Evolutionary conservation across 2,113 vertebrate genomes (phyloP).

Genomic region (Machaerirhynchus nigripectus): DNA sequence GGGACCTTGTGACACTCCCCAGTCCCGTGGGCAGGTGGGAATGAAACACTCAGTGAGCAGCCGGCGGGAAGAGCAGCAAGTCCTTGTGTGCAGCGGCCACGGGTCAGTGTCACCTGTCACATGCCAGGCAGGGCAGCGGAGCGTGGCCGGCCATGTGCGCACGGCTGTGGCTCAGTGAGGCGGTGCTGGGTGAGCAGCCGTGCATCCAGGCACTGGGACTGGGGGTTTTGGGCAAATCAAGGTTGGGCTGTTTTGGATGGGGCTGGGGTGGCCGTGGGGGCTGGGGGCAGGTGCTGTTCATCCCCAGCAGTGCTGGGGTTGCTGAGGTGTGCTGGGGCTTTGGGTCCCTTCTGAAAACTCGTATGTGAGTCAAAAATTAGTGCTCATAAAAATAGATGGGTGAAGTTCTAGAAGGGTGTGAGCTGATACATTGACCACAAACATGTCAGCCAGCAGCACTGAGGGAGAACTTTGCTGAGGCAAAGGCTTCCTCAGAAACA

Average conservation of each 20-base stretch:
- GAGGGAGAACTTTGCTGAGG: not conserved
- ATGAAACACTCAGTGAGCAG: not conserved
- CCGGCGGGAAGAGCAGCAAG: not conserved
- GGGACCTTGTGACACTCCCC: not conserved
- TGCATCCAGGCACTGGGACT: rapidly evolving
- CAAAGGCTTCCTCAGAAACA: not conserved
- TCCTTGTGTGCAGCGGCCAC: rapidly evolving
- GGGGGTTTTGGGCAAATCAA: not conserved
- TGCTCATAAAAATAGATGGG: not conserved
- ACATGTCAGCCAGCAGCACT: not conserved
- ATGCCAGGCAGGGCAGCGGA: not conserved
- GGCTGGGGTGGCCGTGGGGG: rapidly evolving
- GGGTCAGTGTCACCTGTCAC: not conserved
- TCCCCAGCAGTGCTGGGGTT: not conserved
- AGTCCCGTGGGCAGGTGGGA: not conserved
- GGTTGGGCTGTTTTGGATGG: not conserved
- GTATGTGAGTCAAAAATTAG: not conserved
- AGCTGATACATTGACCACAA: not conserved
- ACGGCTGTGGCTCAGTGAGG: rapidly evolving
- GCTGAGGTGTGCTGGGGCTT: not conserved
- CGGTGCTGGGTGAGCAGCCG: rapidly evolving
- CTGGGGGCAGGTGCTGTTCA: rapidly evolving
- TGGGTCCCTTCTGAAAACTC: not conserved
- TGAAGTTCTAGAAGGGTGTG: not conserved
- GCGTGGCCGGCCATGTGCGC: rapidly evolving